Evolutionary conservation across 2,888 invertebrate genomes (phyloP), one percentile per base, ranked within the genome.

Genomic region (Epicampocera succincta): DNA sequence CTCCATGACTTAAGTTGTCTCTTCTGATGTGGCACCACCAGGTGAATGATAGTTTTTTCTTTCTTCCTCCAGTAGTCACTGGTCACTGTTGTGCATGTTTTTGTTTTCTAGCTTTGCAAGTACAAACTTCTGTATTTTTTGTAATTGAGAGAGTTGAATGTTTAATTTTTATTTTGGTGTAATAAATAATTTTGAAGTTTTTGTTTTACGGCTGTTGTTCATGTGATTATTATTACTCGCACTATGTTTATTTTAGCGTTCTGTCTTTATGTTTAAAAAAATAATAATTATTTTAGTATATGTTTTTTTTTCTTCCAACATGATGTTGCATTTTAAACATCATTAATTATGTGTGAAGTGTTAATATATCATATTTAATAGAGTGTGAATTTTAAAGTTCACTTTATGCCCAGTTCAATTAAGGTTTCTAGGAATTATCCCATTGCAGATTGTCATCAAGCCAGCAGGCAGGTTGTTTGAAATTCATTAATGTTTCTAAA

Each of bases 321-420:
- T 82, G 82, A 82, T 78, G 82, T 82, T 82, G 82, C 82, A 82
- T 74, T 78, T 78, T 78, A 82, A 78, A 82, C 48, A 69, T 74
- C 82, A 82, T 82, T 78, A 78, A 82, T 82, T 74, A 82, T 74
- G 40, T 58, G 52, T 74, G 82, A 82, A 77, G 77, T 78, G 82
- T 74, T 71, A 74, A 82, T 82, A 78, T 69, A 71, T 82, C 74
- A 82, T 78, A 74, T 78, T 78, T 78, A 82, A 82, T 82, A 82
- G 69, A 82, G 82, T 78, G 74, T 82, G 82, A 82, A 78, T 58
- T 77, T 77, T 68, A 44, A 60, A 66, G 48, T 82, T 71, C 60
- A 65, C 58, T 72, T 54, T 60, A 61, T 61, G 76, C 33, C 54
- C 58, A 65, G 69, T 78, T 74, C 69, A 82, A 82, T 82, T 78